These are phyloP conservation scores for Plemyria rubiginata DNA, from an alignment of 2,888 invertebrate genomes.

Conservation along the genomic window DNA sequence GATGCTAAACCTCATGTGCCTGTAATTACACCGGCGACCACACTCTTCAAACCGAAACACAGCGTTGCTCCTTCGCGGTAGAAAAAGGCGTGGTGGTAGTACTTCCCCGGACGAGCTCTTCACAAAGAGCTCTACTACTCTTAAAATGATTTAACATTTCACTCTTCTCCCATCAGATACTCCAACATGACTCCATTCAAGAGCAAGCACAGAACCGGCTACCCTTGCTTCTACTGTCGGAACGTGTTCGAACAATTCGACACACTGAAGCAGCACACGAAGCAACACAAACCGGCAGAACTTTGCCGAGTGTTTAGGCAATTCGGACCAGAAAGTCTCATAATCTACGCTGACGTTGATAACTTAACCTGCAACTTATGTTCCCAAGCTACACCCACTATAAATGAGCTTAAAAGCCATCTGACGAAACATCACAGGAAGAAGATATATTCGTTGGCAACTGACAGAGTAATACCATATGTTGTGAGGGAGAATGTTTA, in stretches of 20 bases:
- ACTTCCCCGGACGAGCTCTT: too few relatives aligned
- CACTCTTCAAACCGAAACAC: too few relatives aligned
- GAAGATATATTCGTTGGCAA: constrained; percentile 54
- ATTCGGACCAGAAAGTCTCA: constrained; percentile 59
- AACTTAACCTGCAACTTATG: constrained; percentile 66
- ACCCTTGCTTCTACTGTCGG: constrained; percentile 73
- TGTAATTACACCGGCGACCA: too few relatives aligned
- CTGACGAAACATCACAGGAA: constrained; percentile 62
- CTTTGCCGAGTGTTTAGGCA: constrained; percentile 11
- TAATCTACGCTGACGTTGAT: constrained; percentile 70
- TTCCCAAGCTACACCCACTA: constrained; percentile 43
- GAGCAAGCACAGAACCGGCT: constrained; percentile 62
- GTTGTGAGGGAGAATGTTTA: constrained; percentile 48
- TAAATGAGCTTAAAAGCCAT: constrained; percentile 65
- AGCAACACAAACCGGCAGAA: constrained; percentile 50
- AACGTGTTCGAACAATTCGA: constrained; percentile 58
- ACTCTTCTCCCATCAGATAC: constrained; percentile 16
- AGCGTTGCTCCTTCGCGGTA: too few relatives aligned
- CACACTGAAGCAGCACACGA: constrained; percentile 54
- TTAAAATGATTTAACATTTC: too few relatives aligned
- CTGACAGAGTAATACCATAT: constrained; percentile 70
- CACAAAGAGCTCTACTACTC: too few relatives aligned
- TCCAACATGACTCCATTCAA: constrained; percentile 69
- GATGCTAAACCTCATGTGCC: too few relatives aligned
- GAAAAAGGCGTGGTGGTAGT: too few relatives aligned